Evolutionary conservation across 2,888 invertebrate genomes (phyloP).

Genomic region (Exephanes ischioxanthus): DNA sequence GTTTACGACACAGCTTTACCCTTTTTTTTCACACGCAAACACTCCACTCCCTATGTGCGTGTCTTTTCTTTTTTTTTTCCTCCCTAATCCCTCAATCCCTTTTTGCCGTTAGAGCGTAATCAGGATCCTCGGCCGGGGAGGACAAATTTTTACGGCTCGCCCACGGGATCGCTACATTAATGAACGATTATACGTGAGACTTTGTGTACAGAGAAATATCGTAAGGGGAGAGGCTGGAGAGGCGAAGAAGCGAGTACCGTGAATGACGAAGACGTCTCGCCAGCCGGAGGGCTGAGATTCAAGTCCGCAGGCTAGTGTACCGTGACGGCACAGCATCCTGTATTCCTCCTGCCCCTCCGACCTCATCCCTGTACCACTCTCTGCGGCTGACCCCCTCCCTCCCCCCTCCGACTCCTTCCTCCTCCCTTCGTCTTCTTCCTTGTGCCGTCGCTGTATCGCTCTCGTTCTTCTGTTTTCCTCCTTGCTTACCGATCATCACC

Average conservation of each 20-base stretch:
- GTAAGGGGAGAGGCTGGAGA: constrained; percentile 6
- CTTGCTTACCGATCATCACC: constrained; percentile 59
- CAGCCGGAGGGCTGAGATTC: constrained; percentile 70
- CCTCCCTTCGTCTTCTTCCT: constrained; percentile 18
- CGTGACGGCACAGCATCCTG: constrained; percentile 82
- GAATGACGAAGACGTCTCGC: constrained; percentile 67
- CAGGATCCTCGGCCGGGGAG: background rate
- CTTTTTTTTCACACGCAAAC: constrained; percentile 46
- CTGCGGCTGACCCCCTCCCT: constrained; percentile 35
- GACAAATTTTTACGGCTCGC: background rate
- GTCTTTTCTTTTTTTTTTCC: constrained; percentile 13
- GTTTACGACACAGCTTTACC: constrained; percentile 58
- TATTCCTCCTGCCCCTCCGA: constrained; percentile 76
- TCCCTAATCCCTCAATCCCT: constrained; percentile 50
- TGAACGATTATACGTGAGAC: constrained; percentile 47
- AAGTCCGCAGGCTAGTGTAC: constrained; percentile 74
- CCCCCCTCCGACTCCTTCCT: background rate
- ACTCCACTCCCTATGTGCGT: constrained; percentile 8
- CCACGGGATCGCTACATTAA: constrained; percentile 28
- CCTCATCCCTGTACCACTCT: constrained; percentile 74
- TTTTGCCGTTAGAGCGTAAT: constrained; percentile 46
- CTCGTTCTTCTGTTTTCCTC: constrained; percentile 62
- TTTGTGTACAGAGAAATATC: constrained; percentile 29
- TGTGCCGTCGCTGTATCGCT: constrained; percentile 34
- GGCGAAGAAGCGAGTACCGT: constrained; percentile 19